Conservation (phyloP, 2,113 vertebrate species). For the Nymphicus hollandicus region DNA sequence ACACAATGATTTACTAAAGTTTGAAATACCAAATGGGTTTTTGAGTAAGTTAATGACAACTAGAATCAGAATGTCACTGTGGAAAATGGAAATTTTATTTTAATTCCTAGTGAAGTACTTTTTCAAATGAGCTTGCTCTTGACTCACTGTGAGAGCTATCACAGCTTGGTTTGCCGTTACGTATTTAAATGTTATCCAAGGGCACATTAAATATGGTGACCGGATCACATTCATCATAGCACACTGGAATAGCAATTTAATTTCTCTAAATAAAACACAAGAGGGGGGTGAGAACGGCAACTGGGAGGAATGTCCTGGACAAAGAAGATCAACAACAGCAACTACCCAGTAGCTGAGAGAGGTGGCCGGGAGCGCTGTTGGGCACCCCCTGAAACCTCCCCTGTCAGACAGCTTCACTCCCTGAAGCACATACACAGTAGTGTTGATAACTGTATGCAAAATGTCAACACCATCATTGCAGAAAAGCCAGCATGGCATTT, state of each 20-base stretch:
- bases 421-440: accelerated
- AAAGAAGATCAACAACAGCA: background rate
- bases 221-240: background rate
- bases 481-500: background rate
- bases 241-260: background rate
- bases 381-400: background rate
- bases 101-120: slow-evolving; percentile 43
- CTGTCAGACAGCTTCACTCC: background rate
- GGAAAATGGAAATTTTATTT: slow-evolving; percentile 40
- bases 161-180: background rate
- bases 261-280: background rate
- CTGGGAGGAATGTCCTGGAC: background rate
- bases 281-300: background rate
- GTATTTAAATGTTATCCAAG: background rate
- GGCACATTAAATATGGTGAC: background rate
- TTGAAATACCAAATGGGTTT: slow-evolving; percentile 32
- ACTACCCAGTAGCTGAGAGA: background rate
- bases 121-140: slow-evolving; percentile 27
- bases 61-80: background rate
- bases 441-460: background rate
- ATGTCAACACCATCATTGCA: background rate
- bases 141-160: background rate
- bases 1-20: slow-evolving; percentile 41
- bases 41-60: slow-evolving; percentile 24
- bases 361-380: background rate